phyloP scores from a whole-genome alignment of 2,113 vertebrate species.

The Acanthochromis polyacanthus region DNA sequence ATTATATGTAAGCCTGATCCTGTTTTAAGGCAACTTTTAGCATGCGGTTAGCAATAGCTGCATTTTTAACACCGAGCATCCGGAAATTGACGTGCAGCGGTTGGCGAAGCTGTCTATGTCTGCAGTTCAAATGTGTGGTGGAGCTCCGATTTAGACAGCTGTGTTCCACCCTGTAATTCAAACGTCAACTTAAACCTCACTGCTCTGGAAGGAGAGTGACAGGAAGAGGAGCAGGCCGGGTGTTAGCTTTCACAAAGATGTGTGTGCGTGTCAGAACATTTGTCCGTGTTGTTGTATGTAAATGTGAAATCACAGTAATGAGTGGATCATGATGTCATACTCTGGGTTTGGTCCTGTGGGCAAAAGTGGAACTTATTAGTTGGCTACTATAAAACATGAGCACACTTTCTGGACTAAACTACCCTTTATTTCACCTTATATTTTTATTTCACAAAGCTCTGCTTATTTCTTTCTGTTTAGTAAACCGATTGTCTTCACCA shows the following conservation, averaged over 20 bases:
- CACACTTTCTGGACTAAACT: neutral
- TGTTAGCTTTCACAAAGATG: slow-evolving; percentile 21
- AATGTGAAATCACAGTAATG: slow-evolving; percentile 23
- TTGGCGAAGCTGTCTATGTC: slow-evolving; percentile 59
- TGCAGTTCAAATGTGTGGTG: slow-evolving; percentile 68
- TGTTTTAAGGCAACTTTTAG: slow-evolving; percentile 37
- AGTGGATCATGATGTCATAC: neutral
- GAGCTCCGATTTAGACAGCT: slow-evolving; percentile 69
- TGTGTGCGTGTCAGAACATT: slow-evolving; percentile 12
- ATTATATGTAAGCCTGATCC: slow-evolving; percentile 2
- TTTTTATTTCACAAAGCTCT: neutral
- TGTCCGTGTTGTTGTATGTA: slow-evolving; percentile 17
- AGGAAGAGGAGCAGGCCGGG: slow-evolving; percentile 42
- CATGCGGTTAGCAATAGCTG: slow-evolving; percentile 32
- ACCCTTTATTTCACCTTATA: neutral
- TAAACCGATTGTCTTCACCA: neutral
- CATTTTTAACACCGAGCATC: slow-evolving; percentile 55
- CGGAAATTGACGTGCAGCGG: slow-evolving; percentile 53
- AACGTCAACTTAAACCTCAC: slow-evolving; percentile 57
- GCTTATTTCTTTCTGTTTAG: neutral
- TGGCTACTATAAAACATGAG: no score
- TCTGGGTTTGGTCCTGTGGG: neutral
- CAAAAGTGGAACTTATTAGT: neutral
- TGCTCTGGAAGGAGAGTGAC: slow-evolving; percentile 58
- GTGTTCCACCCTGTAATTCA: slow-evolving; percentile 76